Percentiles rank a stretch among this genome's conserved stretches.
phyloP scores from a whole-genome alignment of 2,113 vertebrate genomes.

The Seriola dumerili region DNA sequence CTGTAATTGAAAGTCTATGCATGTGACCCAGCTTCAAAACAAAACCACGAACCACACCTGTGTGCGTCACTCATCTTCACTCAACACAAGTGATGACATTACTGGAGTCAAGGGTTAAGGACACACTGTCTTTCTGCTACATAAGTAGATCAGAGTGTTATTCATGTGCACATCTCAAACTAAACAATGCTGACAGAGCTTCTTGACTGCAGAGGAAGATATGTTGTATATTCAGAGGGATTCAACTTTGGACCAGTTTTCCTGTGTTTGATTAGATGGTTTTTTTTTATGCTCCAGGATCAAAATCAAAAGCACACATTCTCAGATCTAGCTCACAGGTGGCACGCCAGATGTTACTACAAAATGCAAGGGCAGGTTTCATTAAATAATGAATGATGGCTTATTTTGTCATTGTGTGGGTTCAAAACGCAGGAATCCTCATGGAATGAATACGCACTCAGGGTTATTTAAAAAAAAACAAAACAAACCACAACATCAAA shows the following conservation, averaged over 20 bases:
- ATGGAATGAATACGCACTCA: neutral
- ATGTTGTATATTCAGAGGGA: neutral
- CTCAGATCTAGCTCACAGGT: constrained; percentile 12
- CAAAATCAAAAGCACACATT: neutral
- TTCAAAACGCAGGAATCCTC: neutral
- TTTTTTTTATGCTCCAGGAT: neutral
- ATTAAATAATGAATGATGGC: constrained; percentile 24
- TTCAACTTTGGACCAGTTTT: neutral
- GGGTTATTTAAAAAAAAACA: neutral
- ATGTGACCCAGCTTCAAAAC: neutral
- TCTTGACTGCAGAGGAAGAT: neutral
- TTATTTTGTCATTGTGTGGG: constrained; percentile 7
- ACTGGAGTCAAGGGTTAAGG: neutral
- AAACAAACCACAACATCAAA: constrained; percentile 20
- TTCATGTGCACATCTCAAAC: neutral
- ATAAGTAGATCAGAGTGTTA: neutral
- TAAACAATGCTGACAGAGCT: neutral
- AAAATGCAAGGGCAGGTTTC: constrained; percentile 27
- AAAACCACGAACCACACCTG: neutral
- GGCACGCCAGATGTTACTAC: constrained; percentile 28
- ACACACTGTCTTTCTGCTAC: neutral
- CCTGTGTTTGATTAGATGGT: neutral
- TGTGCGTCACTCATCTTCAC: neutral
- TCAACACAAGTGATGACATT: neutral
- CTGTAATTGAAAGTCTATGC: neutral